Percentiles rank a stretch among this genome's conserved stretches.
phyloP scores from a whole-genome alignment of 2,113 vertebrate genomes.

The Gymnorhina tibicen region DNA sequence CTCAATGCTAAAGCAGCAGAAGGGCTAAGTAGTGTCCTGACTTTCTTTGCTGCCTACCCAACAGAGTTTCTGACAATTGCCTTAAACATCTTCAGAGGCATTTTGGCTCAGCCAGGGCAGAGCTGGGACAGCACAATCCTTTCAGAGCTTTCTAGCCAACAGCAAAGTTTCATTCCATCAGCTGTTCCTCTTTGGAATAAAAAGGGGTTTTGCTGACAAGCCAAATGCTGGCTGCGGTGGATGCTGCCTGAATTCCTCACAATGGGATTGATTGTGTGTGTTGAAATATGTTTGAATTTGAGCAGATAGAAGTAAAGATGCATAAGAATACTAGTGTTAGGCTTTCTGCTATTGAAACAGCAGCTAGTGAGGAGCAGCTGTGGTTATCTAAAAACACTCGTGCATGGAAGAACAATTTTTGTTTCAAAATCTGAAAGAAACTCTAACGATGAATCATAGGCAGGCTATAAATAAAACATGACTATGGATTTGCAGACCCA shows the following conservation, averaged over 20 bases:
- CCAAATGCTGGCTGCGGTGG: background rate
- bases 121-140: background rate
- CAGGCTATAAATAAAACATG: slow-evolving; percentile 76
- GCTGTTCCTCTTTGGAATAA: background rate
- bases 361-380: slow-evolving; percentile 67
- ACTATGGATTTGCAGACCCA: slow-evolving; percentile 65
- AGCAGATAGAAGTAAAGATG: slow-evolving; percentile 52
- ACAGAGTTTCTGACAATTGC: background rate
- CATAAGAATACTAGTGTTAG: slow-evolving; percentile 53
- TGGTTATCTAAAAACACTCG: slow-evolving; percentile 58
- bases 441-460: slow-evolving; percentile 73
- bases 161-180: slow-evolving; percentile 8
- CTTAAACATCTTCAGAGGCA: background rate
- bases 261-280: slow-evolving; percentile 61
- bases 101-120: background rate
- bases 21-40: background rate
- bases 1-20: background rate
- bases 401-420: slow-evolving; percentile 56
- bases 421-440: slow-evolving; percentile 74
- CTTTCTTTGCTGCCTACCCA: background rate
- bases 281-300: slow-evolving; percentile 48
- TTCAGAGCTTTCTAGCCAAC: slow-evolving; percentile 8
- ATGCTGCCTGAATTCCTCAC: slow-evolving; percentile 30
- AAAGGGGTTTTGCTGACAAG: slow-evolving; percentile 49
- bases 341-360: slow-evolving; percentile 63